phyloP scores from a whole-genome alignment of 2,888 invertebrate genomes.

The Dasypogon diadema region DNA sequence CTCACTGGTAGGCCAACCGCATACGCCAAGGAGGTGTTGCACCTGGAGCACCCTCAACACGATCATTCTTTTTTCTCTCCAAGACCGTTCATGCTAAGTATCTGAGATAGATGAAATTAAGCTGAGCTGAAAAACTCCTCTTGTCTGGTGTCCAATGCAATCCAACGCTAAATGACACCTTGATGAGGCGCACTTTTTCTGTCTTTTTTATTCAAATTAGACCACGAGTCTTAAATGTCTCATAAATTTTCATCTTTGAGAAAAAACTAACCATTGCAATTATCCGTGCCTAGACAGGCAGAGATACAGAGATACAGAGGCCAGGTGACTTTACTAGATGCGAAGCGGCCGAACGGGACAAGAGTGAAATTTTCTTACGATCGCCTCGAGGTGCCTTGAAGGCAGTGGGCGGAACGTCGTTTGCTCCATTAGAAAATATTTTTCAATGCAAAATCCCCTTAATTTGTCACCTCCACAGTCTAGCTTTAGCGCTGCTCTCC shows the following conservation, averaged over 20 bases:
- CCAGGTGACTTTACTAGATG: background rate
- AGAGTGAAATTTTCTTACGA: conserved; percentile 38
- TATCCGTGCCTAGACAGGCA: background rate
- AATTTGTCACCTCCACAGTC: conserved; percentile 54
- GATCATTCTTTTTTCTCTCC: background rate
- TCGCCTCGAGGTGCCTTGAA: conserved; percentile 11
- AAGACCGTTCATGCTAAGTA: background rate
- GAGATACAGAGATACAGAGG: background rate
- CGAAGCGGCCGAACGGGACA: background rate
- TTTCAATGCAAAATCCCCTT: conserved; percentile 55
- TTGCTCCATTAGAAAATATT: conserved; percentile 28
- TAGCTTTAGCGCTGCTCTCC: conserved; percentile 9
- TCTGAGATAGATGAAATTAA: background rate
- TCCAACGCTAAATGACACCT: background rate
- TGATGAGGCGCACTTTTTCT: background rate
- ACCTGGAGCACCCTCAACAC: background rate
- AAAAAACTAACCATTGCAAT: conserved; percentile 15
- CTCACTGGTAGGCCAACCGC: too few species aligned
- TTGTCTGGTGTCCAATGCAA: background rate
- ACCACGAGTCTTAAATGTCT: conserved; percentile 52
- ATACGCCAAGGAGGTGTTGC: conserved; percentile 1
- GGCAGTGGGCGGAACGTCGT: conserved; percentile 53
- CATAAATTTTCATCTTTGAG: conserved; percentile 54
- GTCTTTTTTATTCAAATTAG: conserved; percentile 38
- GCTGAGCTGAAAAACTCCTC: background rate